Base-by-base conservation (phyloP, 2,113 vertebrate species). In the Ardeotis arabs region DNA sequence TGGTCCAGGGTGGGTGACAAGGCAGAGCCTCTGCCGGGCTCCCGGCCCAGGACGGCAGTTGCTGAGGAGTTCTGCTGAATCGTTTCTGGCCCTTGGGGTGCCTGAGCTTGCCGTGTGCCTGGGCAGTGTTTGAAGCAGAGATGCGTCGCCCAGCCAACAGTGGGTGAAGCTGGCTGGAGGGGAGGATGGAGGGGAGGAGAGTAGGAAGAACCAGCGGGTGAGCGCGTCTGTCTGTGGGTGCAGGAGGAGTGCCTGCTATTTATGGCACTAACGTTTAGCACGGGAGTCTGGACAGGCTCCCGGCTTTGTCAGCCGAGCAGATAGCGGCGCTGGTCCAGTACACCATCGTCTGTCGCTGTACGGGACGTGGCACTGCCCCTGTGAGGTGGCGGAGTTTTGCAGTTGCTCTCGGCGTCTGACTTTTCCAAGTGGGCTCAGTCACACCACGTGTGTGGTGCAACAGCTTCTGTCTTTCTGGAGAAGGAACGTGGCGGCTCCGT, bases 241-340 rank as follows among this genome's bases (percentile, higher is more conserved):
- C 7, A 9, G 39, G 35, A 33, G 14, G 10, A 18, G 21, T 39
- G 89, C 52, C 64, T 52, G 31, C 45, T 35, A 0, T 27, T 55
- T 5, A 3, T 59, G 55, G 53, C 35, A 17, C 14, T 37, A 4
- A 28, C 4, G 9, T 10, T 64, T 22, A 45, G 14, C n/a, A 29
- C 31, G 72, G 44, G 33, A 33, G 44, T 64, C 62, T 31, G 41
- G 41, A n/a, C 7, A 21, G 52, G 33, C 47, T 67, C 28, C 21
- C 10, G 8, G 53, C 27, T 56, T 9, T 39, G 6, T 29, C 41
- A 19, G 53, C 19, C 3, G 4, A 68, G 41, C 60, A 56, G 55
- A 28, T 2, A 9, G 56, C 59, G 56, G 52, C 1, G 0, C 15
- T 44, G 60, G 15, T n/a, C 58, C 56, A 3, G 0, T 1, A 20